Evolutionary conservation across 2,797 vertebrate species (phyloP), one percentile per base, ranked within the genome.

Genomic region (Galaxias olidus): DNA sequence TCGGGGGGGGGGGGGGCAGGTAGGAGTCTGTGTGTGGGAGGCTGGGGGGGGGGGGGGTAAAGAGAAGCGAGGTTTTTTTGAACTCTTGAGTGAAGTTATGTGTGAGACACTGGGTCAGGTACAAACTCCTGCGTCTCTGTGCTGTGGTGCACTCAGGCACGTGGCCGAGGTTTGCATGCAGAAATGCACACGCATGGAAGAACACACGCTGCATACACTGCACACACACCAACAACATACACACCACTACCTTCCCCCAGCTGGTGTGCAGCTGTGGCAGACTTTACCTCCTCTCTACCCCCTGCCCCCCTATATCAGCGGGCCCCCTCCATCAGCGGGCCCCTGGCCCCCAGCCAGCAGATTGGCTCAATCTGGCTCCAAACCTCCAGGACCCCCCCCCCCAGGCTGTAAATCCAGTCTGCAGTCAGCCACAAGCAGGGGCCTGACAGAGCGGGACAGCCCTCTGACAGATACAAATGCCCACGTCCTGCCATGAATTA

Each of bases 381-480:
- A n/a, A 53, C 47, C 44, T 50, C 20, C 65, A 63, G 48, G 53
- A 47, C 55, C 65, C 45, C 20, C 54, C 43, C 59, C 55, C 61
- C 55, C 50, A 8, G 62, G 55, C 57, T 48, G 59, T 47, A 64
- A 65, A 65, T 65, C 62, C 43, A 46, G 61, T 46, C 48, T 54
- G 47, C 19, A 73, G 61, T 63, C 53, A 63, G 60, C 42, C 13
- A 54, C 48, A 71, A 46, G 49, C 52, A 63, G 4, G 59, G 10
- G 13, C 71, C 68, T 43, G 63, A 64, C 69, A 67, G 64, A 45
- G 43, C 41, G 13, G 66, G 61, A 63, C 41, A 2, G 54, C 50
- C 30, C 59, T 50, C 60, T 68, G 65, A 72, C 58, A 77, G 58
- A 44, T 73, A 81, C 66, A 77, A 64, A 79, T 72, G 53, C 50